Percentiles rank a stretch among this genome's conserved stretches.
phyloP scores from a whole-genome alignment of 2,888 invertebrate species.

The Phengaris alcon region DNA sequence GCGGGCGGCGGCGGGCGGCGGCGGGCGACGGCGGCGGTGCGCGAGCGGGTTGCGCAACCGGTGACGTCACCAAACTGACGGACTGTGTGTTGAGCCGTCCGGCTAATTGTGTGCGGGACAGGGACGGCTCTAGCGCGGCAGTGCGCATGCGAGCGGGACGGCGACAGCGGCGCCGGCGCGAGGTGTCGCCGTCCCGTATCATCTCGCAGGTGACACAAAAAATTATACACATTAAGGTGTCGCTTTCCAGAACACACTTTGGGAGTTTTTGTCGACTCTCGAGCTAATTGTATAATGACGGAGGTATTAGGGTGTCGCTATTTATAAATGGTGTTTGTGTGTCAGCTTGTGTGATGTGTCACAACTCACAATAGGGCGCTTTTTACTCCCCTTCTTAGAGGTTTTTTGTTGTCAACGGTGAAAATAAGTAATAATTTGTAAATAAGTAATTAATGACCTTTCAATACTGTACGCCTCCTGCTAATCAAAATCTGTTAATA shows the following conservation, averaged over 20 bases:
- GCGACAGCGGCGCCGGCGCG: constrained; percentile 28
- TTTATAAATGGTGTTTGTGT: not conserved
- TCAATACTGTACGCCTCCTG: not conserved
- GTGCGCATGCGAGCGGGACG: constrained; percentile 31
- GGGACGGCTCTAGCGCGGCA: not conserved
- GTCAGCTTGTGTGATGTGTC: not conserved
- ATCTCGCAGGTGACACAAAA: constrained; percentile 16
- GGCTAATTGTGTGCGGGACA: not conserved
- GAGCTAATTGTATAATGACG: constrained; percentile 7
- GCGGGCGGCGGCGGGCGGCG: not conserved
- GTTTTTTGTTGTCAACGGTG: not conserved
- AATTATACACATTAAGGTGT: constrained; percentile 26
- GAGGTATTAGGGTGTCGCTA: not conserved
- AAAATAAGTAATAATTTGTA: not conserved
- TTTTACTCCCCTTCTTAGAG: not conserved
- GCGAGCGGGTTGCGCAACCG: constrained; percentile 14
- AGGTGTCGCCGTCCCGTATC: constrained; percentile 20
- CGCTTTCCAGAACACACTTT: constrained; percentile 15
- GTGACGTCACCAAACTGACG: constrained; percentile 3
- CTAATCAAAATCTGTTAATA: not conserved
- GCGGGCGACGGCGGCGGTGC: not conserved
- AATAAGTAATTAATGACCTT: not conserved
- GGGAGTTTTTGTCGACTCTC: constrained; percentile 7
- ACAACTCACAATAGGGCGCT: not conserved
- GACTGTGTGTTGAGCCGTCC: not conserved